Conservation (phyloP, 2,113 vertebrate species). For the Peucedramus taeniatus region DNA sequence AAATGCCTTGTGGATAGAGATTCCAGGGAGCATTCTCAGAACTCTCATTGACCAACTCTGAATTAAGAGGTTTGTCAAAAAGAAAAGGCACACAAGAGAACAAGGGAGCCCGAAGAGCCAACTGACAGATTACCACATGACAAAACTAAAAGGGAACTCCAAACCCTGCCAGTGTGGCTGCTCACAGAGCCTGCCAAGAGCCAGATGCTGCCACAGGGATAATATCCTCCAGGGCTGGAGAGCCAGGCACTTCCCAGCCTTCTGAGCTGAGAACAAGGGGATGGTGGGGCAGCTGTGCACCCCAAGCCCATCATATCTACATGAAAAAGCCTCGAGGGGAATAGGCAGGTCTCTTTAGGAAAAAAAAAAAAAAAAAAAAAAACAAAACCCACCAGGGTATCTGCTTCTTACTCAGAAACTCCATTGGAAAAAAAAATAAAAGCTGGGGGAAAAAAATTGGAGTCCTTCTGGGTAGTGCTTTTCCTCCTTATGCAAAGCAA, state of each 20-base stretch:
- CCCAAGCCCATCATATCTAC: background rate
- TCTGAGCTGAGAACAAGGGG: background rate
- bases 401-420: background rate
- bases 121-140: conserved; percentile 33
- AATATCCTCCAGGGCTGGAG: background rate
- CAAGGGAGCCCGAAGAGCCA: conserved; percentile 2
- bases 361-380: too few species aligned
- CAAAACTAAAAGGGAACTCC: conserved; percentile 43
- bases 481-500: background rate
- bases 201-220: conserved; percentile 44
- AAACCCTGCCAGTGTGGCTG: conserved; percentile 8
- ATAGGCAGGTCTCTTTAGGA: background rate
- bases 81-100: conserved; percentile 18
- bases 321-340: background rate
- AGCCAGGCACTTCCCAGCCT: background rate
- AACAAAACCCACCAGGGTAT: background rate
- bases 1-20: background rate
- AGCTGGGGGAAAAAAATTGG: background rate
- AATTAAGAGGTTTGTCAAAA: conserved; percentile 17
- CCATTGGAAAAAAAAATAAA: background rate
- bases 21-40: background rate
- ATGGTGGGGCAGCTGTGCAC: background rate
- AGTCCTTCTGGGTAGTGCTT: background rate
- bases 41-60: background rate
- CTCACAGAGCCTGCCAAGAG: conserved; percentile 31